Conservation (phyloP, 2,888 invertebrate species). For the Protonemura montana region DNA sequence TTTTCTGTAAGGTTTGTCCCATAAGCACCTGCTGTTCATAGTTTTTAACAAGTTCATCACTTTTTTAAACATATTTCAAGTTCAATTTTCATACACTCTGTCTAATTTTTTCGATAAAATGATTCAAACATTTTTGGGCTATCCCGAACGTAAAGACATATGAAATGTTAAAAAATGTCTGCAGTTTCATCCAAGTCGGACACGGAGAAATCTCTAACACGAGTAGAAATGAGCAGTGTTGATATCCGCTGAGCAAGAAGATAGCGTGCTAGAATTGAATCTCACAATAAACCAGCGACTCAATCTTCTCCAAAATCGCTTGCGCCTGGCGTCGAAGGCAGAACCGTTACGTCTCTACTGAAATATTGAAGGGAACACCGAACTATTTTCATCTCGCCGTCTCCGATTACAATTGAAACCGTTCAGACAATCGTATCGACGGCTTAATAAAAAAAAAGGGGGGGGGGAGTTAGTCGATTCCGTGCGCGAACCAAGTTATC, state of each 20-base stretch:
- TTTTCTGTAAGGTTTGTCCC: too few species aligned
- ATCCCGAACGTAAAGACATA: too few species aligned
- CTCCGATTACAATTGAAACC: neutral
- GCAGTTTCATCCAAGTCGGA: too few species aligned
- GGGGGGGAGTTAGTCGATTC: neutral
- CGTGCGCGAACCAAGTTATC: neutral
- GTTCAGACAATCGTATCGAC: neutral
- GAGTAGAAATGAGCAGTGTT: neutral
- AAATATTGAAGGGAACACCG: neutral
- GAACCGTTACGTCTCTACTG: neutral
- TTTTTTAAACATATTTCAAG: too few species aligned
- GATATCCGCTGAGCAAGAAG: neutral
- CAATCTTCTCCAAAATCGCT: neutral
- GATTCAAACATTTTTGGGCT: too few species aligned
- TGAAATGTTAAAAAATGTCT: too few species aligned
- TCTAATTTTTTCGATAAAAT: too few species aligned
- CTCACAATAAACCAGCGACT: neutral
- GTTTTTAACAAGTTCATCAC: too few species aligned
- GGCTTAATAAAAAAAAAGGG: neutral
- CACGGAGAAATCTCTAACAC: neutral
- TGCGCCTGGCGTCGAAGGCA: neutral
- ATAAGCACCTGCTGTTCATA: too few species aligned
- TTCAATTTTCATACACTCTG: too few species aligned
- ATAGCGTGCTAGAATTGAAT: neutral
- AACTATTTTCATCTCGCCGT: neutral